A percentile compares a stretch with the other conserved stretches of the same genome.
Conservation (phyloP, 1,140 invertebrate genomes). For the Drosophila jambulina region DNA sequence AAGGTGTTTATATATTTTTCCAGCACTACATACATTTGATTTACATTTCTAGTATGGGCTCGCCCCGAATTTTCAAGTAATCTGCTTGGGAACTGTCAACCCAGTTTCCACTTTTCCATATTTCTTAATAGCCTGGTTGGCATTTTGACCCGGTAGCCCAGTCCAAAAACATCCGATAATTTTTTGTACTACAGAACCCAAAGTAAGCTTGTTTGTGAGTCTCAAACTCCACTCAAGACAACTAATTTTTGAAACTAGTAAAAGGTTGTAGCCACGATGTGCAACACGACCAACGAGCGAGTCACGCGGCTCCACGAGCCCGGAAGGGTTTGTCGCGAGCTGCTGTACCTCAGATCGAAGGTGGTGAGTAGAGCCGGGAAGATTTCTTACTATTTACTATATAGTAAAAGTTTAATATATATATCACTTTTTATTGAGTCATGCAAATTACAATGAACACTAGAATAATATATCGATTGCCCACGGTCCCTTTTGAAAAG, state of each 20-base stretch:
- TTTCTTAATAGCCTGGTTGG: constrained; percentile 9
- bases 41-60: constrained; percentile 14
- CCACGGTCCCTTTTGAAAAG: too few species aligned
- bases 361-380: constrained; percentile 44
- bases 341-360: constrained; percentile 60
- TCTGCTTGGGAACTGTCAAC: constrained; percentile 7
- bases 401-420: not conserved
- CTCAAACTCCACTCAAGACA: not conserved
- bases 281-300: constrained; percentile 52
- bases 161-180: constrained; percentile 32
- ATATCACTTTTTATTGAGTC: not conserved
- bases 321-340: constrained; percentile 70
- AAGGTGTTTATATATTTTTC: constrained; percentile 52
- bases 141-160: constrained; percentile 61
- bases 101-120: not conserved
- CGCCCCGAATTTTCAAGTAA: not conserved
- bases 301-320: constrained; percentile 68
- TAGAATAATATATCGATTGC: too few species aligned
- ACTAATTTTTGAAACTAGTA: not conserved
- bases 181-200: constrained; percentile 3
- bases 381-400: too few species aligned
- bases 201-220: constrained; percentile 7
- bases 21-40: constrained; percentile 45
- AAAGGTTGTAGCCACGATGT: constrained; percentile 28
- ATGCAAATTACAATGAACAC: too few species aligned